Conservation (phyloP, 1,140 invertebrate genomes). For the Ips nitidus region DNA sequence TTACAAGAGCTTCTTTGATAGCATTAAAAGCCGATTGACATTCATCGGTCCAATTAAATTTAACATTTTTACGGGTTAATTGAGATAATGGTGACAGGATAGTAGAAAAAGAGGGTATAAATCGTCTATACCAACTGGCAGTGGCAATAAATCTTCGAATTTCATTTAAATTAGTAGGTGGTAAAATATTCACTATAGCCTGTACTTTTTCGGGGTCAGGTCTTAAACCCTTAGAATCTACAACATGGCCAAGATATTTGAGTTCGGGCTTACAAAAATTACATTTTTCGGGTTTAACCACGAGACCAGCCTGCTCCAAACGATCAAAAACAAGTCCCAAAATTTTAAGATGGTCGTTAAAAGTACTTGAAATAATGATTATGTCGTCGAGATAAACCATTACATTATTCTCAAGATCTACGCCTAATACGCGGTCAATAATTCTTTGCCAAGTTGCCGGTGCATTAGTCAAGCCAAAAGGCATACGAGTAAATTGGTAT, state of each 20-base stretch:
- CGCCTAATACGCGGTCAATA: constrained; percentile 29
- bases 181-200: constrained; percentile 43
- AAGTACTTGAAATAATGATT: constrained; percentile 8
- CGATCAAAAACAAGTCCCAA: constrained; percentile 23
- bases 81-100: constrained; percentile 47
- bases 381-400: constrained; percentile 45
- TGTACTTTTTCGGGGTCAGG: constrained; percentile 43
- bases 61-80: constrained; percentile 17
- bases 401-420: constrained; percentile 34
- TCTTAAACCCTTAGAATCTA: constrained; percentile 11
- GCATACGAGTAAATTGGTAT: constrained; percentile 47
- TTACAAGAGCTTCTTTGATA: constrained; percentile 32
- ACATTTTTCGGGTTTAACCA: constrained; percentile 19
- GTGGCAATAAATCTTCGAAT: constrained; percentile 53
- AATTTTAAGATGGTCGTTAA: constrained; percentile 14
- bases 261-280: constrained; percentile 38
- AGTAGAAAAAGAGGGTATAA: constrained; percentile 53
- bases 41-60: constrained; percentile 7
- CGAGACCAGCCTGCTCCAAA: constrained; percentile 20
- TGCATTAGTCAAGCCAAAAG: constrained; percentile 47
- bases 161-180: constrained; percentile 34
- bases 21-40: constrained; percentile 29
- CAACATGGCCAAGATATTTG: constrained; percentile 48
- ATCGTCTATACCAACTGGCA: constrained; percentile 52
- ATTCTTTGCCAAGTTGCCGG: constrained; percentile 49